phyloP scores from a whole-genome alignment of 2,797 vertebrate genomes.

The Synanceia verrucosa region DNA sequence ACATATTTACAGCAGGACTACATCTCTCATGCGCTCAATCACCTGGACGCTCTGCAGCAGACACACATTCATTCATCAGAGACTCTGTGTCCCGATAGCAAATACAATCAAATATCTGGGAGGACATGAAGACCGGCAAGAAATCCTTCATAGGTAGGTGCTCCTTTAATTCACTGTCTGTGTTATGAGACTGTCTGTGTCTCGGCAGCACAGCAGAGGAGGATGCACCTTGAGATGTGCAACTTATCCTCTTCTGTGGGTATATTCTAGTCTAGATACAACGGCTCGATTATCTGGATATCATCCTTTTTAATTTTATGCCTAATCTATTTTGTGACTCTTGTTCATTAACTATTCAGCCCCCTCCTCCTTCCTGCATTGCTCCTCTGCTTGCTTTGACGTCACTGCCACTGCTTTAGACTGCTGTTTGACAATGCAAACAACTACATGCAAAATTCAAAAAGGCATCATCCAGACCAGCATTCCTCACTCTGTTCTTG shows the following conservation, averaged over 20 bases:
- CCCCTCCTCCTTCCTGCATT: background rate
- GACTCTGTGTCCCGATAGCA: background rate
- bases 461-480: background rate
- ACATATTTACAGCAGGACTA: slow-evolving; percentile 28
- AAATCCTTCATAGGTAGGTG: slow-evolving; percentile 83
- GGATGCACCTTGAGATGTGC: slow-evolving; percentile 21
- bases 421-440: slow-evolving; percentile 1
- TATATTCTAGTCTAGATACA: background rate
- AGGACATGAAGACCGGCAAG: slow-evolving; percentile 81
- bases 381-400: slow-evolving; percentile 4
- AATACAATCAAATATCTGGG: slow-evolving; percentile 24
- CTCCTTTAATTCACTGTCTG: slow-evolving; percentile 30
- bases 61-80: slow-evolving; percentile 30
- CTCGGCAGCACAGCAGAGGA: slow-evolving; percentile 11
- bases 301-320: background rate
- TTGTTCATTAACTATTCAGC: slow-evolving; percentile 2
- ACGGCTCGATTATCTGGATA: background rate
- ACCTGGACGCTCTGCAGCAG: slow-evolving; percentile 55
- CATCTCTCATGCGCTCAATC: slow-evolving; percentile 40
- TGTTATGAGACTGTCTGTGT: slow-evolving; percentile 13
- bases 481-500: slow-evolving; percentile 6
- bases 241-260: slow-evolving; percentile 21
- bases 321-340: background rate
- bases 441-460: background rate
- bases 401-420: slow-evolving; percentile 9